These are phyloP conservation scores for Leptothorax acervorum DNA, from an alignment of 2,888 invertebrate species.

Conservation along the genomic window DNA sequence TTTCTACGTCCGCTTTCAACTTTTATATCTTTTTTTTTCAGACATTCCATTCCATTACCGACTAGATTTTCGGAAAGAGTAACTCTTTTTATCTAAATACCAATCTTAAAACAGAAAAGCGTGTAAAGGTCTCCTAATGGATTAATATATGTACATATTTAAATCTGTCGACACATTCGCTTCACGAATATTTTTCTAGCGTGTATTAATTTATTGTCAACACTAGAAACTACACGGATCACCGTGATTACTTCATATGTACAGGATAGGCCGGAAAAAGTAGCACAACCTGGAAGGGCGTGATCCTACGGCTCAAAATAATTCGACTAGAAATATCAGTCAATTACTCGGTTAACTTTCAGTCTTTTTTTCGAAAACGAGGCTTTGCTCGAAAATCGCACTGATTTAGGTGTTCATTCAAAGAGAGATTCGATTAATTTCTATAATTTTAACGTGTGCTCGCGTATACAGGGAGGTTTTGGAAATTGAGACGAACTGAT, in stretches of 20 bases:
- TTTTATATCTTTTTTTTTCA: neutral
- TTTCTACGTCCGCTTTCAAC: neutral
- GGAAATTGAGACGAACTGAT: neutral
- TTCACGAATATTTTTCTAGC: neutral
- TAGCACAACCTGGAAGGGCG: no score
- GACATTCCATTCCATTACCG: neutral
- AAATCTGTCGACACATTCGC: neutral
- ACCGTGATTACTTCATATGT: neutral
- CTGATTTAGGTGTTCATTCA: conserved; percentile 1
- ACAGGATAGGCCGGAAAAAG: no score
- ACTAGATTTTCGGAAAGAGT: neutral
- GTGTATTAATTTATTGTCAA: neutral
- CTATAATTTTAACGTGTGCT: neutral
- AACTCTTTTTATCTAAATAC: neutral
- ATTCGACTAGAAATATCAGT: neutral
- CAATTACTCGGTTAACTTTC: neutral
- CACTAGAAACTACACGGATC: neutral
- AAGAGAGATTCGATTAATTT: neutral
- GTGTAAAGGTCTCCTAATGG: no score
- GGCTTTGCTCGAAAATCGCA: neutral
- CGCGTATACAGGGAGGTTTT: neutral
- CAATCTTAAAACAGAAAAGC: neutral
- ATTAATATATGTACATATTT: neutral
- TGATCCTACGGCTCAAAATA: neutral
- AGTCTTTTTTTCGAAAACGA: neutral